phyloP scores from a whole-genome alignment of 2,113 vertebrate genomes.

The Otolemur garnettii region DNA sequence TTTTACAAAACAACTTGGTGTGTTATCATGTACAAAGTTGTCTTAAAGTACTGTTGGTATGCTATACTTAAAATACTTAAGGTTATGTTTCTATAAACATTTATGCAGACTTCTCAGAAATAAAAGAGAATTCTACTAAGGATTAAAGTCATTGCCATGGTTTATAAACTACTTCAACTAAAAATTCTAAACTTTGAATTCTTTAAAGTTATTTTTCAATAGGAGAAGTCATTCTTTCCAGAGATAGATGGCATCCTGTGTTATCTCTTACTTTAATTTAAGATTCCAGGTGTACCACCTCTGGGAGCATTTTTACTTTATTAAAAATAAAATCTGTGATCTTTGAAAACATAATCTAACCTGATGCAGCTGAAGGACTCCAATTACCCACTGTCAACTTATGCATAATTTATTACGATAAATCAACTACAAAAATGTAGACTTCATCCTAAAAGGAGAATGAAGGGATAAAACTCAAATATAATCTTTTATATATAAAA shows the following conservation, averaged over 20 bases:
- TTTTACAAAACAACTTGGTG: conserved; percentile 54
- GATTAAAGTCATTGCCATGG: conserved; percentile 11
- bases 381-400: not conserved
- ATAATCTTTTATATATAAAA: conserved; percentile 59
- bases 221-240: conserved; percentile 6
- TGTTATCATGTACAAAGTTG: conserved; percentile 12
- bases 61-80: conserved; percentile 84
- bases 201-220: conserved; percentile 11
- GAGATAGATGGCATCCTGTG: not conserved
- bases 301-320: conserved; percentile 18
- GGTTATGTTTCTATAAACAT: conserved; percentile 83
- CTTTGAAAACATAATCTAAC: conserved; percentile 22
- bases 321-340: conserved; percentile 14
- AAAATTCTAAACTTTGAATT: conserved; percentile 38
- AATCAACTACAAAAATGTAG: conserved; percentile 35
- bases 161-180: conserved; percentile 56
- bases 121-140: conserved; percentile 68
- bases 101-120: conserved; percentile 84
- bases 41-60: conserved; percentile 76
- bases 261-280: conserved; percentile 11
- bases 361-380: conserved; percentile 38
- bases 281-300: conserved; percentile 1
- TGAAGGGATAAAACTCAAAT: conserved; percentile 52
- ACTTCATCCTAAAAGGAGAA: conserved; percentile 56
- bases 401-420: conserved; percentile 44